A percentile compares a stretch with the other conserved stretches of the same genome.
These are phyloP conservation scores for Campoletis raptor DNA, from an alignment of 2,888 invertebrate genomes.

Conservation along the genomic window DNA sequence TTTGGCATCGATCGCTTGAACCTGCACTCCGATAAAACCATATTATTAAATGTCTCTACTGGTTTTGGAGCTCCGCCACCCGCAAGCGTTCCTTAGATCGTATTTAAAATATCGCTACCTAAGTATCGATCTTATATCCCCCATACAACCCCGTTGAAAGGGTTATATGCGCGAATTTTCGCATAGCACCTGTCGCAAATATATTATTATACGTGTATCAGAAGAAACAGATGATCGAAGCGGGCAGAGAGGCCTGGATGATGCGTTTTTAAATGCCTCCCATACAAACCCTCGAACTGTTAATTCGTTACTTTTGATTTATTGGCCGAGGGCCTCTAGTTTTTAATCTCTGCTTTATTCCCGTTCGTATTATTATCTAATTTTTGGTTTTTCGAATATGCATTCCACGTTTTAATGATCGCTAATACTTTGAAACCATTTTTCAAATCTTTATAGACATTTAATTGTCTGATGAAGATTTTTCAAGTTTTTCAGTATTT, in stretches of 20 bases:
- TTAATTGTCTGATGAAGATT: neutral
- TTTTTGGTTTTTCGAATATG: neutral
- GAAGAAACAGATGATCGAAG: slow-evolving; percentile 74
- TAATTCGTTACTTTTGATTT: slow-evolving; percentile 77
- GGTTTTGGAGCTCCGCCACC: slow-evolving; percentile 73
- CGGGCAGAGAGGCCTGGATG: slow-evolving; percentile 60
- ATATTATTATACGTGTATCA: slow-evolving; percentile 84
- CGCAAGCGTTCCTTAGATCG: slow-evolving; percentile 71
- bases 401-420: neutral
- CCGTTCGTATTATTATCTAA: slow-evolving; percentile 33
- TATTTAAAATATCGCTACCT: slow-evolving; percentile 24
- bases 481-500: neutral
- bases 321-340: slow-evolving; percentile 73
- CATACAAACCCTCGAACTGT: slow-evolving; percentile 35
- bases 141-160: slow-evolving; percentile 14
- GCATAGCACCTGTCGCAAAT: slow-evolving; percentile 63
- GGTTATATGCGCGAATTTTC: slow-evolving; percentile 61
- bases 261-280: slow-evolving; percentile 82
- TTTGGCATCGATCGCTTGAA: slow-evolving; percentile 78
- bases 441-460: neutral
- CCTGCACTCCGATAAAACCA: slow-evolving; percentile 79
- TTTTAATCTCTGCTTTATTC: slow-evolving; percentile 40
- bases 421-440: neutral
- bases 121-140: slow-evolving; percentile 7
- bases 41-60: slow-evolving; percentile 79